Evolutionary conservation across 1,140 invertebrate species (phyloP), one percentile per base, ranked within the genome.

Genomic region (Sinella curviseta): DNA sequence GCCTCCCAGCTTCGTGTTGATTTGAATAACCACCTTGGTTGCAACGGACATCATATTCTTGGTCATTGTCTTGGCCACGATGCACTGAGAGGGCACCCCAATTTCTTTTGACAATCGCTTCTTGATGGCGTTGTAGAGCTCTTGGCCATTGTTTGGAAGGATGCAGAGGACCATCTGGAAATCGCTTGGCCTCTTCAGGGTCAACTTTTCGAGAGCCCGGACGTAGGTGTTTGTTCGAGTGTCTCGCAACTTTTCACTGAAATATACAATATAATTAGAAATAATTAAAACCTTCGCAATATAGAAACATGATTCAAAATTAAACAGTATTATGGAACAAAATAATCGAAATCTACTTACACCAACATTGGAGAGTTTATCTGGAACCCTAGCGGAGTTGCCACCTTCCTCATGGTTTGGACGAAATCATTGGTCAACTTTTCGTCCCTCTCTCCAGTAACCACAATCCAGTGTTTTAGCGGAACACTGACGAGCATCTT

Each of bases 91-190:
- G 14, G 77, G 73, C 2, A 80, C 79, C 16, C 78, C 82, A 30
- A 67, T 2, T 14, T 97, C 93, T 12, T 91, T 88, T 84, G 94
- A 96, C 84, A 95, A 96, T 0, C 95, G 87, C 84, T 93, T 95
- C 88, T 98, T 98, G 0, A 98, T 91, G 0, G 94, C 92, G 1
- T 91, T 88, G 85, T 99, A 99, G n/a, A 94, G 88, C 85, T 98
- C 96, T 78, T 94, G 92, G 74, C 95, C 88, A 26, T 90, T 88
- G 0, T 91, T 92, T 0, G 96, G 94, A 83, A 93, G 94, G 60
- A 99, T 92, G 0, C 92, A 88, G 0, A 97, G 92, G 0, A 94
- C 89, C 8, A 96, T 87, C 86, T 95, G 74, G 14, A 75, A 20
- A 16, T 30, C 34, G 16, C 24, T 36, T 1, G 17, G 16, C 17